Evolutionary conservation across 2,113 vertebrate species (phyloP).

Genomic region (Gavialis gangeticus): DNA sequence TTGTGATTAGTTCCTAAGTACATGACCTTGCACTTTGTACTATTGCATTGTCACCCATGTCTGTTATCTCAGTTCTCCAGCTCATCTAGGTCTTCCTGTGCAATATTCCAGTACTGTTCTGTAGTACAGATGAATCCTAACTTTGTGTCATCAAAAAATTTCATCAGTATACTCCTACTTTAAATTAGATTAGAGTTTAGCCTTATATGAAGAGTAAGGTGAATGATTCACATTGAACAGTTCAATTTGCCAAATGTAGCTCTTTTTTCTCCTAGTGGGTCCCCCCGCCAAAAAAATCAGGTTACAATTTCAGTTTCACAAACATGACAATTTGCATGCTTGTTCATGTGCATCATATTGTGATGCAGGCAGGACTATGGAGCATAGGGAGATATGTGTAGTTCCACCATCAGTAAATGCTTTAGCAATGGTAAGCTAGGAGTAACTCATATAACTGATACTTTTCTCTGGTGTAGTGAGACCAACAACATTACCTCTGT

Average conservation of each 20-base stretch:
- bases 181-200: not conserved
- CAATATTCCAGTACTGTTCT: not conserved
- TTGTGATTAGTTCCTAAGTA: not conserved
- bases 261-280: not conserved
- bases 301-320: not conserved
- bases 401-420: slow-evolving; percentile 20
- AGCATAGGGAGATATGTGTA: not conserved
- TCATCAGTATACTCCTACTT: not conserved
- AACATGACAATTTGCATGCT: not conserved
- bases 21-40: not conserved
- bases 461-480: not conserved
- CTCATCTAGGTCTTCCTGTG: not conserved
- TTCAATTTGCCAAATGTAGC: not conserved
- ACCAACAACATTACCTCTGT: not conserved
- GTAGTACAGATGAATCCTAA: not conserved
- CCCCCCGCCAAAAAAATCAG: not conserved
- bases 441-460: not conserved
- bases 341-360: not conserved
- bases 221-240: not conserved
- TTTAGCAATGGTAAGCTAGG: not conserved
- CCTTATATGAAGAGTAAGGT: rapidly evolving
- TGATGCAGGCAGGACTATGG: slow-evolving; percentile 5
- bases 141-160: not conserved
- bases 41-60: slow-evolving; percentile 20
- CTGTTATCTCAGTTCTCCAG: not conserved